Evolutionary conservation across 2,888 invertebrate species (phyloP).

Genomic region (Drosophila prostipennis): DNA sequence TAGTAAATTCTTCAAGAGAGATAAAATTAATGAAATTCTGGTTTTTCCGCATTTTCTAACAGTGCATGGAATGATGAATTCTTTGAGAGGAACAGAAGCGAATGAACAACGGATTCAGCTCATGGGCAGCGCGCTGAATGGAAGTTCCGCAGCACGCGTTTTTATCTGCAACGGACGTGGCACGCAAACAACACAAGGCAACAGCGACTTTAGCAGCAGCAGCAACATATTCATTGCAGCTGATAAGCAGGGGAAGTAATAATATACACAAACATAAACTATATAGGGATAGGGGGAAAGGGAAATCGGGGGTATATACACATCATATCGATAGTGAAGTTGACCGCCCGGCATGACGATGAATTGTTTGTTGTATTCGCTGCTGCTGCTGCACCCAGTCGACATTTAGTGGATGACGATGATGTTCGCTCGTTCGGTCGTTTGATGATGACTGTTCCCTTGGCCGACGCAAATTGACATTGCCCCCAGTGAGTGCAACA

Average conservation of each 20-base stretch:
- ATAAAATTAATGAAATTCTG: too few species aligned
- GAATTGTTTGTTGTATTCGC: constrained; percentile 29
- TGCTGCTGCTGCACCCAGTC: constrained; percentile 77
- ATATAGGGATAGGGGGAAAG: background rate
- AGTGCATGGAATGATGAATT: constrained; percentile 21
- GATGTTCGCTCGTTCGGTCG: constrained; percentile 9
- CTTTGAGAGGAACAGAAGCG: constrained; percentile 9
- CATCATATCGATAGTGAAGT: constrained; percentile 54
- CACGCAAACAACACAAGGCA: constrained; percentile 51
- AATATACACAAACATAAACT: constrained; percentile 13
- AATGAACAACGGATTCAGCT: constrained; percentile 31
- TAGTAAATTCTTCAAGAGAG: too few species aligned
- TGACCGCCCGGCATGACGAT: constrained; percentile 56
- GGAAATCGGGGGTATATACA: constrained; percentile 16
- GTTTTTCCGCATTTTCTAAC: background rate
- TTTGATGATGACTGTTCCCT: constrained; percentile 47
- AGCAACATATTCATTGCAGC: constrained; percentile 44
- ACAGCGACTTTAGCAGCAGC: constrained; percentile 16
- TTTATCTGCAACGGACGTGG: constrained; percentile 77
- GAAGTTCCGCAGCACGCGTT: constrained; percentile 72
- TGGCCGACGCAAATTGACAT: constrained; percentile 70
- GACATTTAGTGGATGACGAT: constrained; percentile 61
- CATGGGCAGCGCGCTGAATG: constrained; percentile 41
- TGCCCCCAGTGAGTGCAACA: constrained; percentile 51
- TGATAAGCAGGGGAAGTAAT: constrained; percentile 57